Percentiles rank a stretch among this genome's conserved stretches.
phyloP scores from a whole-genome alignment of 2,113 vertebrate genomes.

The Calyptomena viridis region DNA sequence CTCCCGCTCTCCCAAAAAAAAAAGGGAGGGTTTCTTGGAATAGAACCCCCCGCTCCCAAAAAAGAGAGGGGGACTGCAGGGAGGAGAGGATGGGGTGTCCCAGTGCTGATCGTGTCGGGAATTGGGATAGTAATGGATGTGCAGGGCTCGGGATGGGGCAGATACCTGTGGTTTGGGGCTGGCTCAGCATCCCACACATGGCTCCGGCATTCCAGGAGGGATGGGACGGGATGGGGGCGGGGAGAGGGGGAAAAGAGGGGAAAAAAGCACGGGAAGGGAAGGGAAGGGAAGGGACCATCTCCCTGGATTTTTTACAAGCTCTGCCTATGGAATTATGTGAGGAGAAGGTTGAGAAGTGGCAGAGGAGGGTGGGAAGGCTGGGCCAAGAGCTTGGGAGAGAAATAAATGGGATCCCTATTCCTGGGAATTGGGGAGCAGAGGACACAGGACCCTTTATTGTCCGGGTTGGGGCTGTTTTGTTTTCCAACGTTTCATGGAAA shows the following conservation, averaged over 20 bases:
- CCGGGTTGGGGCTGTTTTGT: neutral
- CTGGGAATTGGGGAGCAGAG: neutral
- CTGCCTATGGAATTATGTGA: neutral
- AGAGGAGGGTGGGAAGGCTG: neutral
- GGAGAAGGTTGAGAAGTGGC: neutral
- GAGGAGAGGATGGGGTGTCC: neutral
- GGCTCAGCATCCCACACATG: neutral
- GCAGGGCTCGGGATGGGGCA: neutral
- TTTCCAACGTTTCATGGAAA: neutral
- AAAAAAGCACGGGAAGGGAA: no score
- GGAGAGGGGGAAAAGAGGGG: no score
- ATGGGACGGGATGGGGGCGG: neutral
- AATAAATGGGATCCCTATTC: neutral
- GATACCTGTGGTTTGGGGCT: constrained; percentile 53
- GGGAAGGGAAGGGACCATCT: neutral
- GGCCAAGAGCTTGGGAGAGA: neutral
- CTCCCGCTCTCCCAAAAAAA: neutral
- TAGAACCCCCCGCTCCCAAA: neutral
- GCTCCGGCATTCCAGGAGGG: neutral
- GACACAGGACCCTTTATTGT: neutral
- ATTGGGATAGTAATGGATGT: neutral
- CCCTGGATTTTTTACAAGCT: neutral
- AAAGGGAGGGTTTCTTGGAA: neutral
- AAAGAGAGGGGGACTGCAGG: neutral
- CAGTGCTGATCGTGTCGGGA: neutral